These are phyloP conservation scores for Halcyon smyrnensis DNA, from an alignment of 2,797 vertebrate genomes.

Conservation along the genomic window DNA sequence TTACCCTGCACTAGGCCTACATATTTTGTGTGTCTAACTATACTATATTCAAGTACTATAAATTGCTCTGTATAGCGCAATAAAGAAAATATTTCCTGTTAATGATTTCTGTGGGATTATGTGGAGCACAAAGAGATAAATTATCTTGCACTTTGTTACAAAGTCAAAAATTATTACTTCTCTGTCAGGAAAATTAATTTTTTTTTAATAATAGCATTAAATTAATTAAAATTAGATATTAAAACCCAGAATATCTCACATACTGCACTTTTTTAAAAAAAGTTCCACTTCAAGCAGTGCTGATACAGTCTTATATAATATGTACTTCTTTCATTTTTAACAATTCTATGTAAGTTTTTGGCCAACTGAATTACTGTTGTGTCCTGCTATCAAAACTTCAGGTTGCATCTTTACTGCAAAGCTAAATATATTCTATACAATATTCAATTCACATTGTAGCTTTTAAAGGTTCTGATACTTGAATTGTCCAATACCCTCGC, in stretches of 20 bases:
- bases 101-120: background rate
- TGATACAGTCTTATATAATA: too few species aligned
- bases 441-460: background rate
- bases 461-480: background rate
- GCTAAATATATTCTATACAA: background rate
- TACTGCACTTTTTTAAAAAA: background rate
- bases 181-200: background rate
- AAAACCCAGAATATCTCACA: background rate
- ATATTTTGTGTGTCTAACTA: background rate
- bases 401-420: background rate
- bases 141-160: background rate
- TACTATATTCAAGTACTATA: background rate
- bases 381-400: background rate
- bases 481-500: background rate
- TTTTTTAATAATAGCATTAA: background rate
- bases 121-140: background rate
- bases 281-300: background rate
- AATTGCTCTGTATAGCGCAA: background rate
- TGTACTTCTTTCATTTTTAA: background rate
- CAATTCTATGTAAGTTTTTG: background rate
- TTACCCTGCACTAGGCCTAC: background rate
- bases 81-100: background rate
- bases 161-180: background rate
- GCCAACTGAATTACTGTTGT: background rate
- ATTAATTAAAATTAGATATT: background rate